Conservation (phyloP, 2,888 invertebrate genomes). For the Euzetes globulus region DNA sequence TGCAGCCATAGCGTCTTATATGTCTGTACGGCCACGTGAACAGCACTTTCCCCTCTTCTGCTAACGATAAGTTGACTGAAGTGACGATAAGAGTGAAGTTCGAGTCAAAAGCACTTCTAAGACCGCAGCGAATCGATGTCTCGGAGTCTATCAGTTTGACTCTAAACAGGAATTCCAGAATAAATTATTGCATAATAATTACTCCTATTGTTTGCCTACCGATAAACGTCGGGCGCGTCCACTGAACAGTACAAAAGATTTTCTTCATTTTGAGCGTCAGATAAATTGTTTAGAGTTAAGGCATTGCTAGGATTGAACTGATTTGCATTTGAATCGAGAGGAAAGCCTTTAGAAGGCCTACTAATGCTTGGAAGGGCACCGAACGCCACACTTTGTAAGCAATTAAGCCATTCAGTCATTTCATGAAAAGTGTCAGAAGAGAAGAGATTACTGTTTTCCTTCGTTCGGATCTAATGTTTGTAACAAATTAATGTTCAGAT, state of each 20-base stretch:
- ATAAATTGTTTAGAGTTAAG: background rate
- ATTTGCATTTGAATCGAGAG: conserved; percentile 7
- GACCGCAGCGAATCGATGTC: conserved; percentile 40
- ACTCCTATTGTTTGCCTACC: background rate
- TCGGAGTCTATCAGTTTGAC: conserved; percentile 42
- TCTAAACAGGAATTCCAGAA: conserved; percentile 27
- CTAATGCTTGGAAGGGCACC: background rate
- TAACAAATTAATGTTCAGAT: too few species aligned
- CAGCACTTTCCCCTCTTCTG: conserved; percentile 35
- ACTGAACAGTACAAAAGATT: conserved; percentile 43
- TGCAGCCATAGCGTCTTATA: conserved; percentile 45
- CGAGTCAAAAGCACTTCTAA: conserved; percentile 35
- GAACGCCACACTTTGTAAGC: conserved; percentile 35
- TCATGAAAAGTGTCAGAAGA: conserved; percentile 63
- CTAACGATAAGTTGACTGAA: conserved; percentile 39
- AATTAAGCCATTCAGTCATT: conserved; percentile 63
- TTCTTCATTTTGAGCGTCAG: conserved; percentile 40
- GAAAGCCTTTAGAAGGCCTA: background rate
- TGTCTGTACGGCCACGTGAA: conserved; percentile 44
- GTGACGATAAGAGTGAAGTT: conserved; percentile 40
- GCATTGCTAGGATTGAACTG: conserved; percentile 3
- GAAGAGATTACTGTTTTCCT: conserved; percentile 57
- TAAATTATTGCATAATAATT: too few species aligned
- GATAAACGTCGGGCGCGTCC: conserved; percentile 40
- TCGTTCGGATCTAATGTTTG: conserved; percentile 59